phyloP scores from a whole-genome alignment of 2,888 invertebrate species.

The Lissocephala sabroskyi region DNA sequence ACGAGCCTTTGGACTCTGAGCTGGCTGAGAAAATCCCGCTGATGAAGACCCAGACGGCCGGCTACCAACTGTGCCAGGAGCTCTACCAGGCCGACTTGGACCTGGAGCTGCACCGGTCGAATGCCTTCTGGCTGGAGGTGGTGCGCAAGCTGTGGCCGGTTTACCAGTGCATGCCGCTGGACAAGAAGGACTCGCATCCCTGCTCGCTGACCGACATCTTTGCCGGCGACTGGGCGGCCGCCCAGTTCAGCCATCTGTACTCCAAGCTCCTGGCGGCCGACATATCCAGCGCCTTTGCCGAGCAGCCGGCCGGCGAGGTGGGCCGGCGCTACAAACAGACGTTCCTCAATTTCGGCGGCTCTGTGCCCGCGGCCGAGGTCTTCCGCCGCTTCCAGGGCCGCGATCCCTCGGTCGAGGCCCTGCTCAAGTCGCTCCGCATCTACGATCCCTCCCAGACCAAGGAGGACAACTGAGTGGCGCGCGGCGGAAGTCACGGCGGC shows the following conservation, averaged over 20 bases:
- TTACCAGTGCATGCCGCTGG: conserved; percentile 83
- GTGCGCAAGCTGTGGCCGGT: conserved; percentile 85
- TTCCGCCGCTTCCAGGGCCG: conserved; percentile 93
- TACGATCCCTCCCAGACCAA: conserved; percentile 60
- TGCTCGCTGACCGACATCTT: conserved; percentile 90
- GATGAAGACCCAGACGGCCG: conserved; percentile 83
- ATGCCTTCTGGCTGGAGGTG: conserved; percentile 87
- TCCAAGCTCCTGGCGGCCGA: conserved; percentile 93
- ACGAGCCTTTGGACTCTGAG: conserved; percentile 80
- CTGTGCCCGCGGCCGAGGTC: conserved; percentile 85
- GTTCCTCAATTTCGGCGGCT: conserved; percentile 87
- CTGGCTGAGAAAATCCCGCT: conserved; percentile 78
- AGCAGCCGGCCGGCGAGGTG: conserved; percentile 73
- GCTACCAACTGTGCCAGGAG: conserved; percentile 84
- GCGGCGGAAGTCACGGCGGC: conserved; percentile 17
- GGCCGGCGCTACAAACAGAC: conserved; percentile 86
- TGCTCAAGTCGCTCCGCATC: conserved; percentile 75
- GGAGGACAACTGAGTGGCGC: conserved; percentile 43
- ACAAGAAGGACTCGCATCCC: conserved; percentile 87
- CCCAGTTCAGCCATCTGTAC: conserved; percentile 90
- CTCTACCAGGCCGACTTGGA: conserved; percentile 88
- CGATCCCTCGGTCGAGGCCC: conserved; percentile 89
- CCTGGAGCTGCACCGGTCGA: conserved; percentile 83
- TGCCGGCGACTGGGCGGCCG: conserved; percentile 87
- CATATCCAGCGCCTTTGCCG: conserved; percentile 85